phyloP scores from a whole-genome alignment of 2,888 invertebrate genomes.

The Eumerus sabulonum region DNA sequence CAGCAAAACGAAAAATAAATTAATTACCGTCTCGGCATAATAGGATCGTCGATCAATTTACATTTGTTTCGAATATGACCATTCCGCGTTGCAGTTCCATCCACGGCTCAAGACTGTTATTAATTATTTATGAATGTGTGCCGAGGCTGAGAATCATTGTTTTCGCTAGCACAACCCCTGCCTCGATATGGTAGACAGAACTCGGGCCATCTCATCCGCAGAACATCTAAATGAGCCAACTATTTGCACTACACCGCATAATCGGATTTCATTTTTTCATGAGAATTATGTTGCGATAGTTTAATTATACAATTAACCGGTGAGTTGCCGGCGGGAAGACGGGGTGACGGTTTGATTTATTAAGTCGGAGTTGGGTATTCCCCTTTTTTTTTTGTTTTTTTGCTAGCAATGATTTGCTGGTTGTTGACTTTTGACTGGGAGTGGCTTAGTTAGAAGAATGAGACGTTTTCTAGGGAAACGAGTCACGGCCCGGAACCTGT shows the following conservation, averaged over 20 bases:
- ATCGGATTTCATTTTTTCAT: slow-evolving; percentile 48
- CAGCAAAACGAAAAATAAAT: too few relatives aligned
- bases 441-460: slow-evolving; percentile 14
- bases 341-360: slow-evolving; percentile 26
- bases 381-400: background rate
- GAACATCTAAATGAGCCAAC: slow-evolving; percentile 30
- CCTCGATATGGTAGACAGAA: slow-evolving; percentile 55
- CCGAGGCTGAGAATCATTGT: slow-evolving; percentile 47
- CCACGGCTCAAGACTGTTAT: slow-evolving; percentile 44
- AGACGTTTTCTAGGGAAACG: background rate
- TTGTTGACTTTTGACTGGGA: slow-evolving; percentile 43
- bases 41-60: too few relatives aligned
- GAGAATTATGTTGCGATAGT: slow-evolving; percentile 49
- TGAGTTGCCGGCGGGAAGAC: slow-evolving; percentile 13
- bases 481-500: too few relatives aligned
- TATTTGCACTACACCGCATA: slow-evolving; percentile 44
- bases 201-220: background rate
- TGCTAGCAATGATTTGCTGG: slow-evolving; percentile 45
- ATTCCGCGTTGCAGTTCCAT: slow-evolving; percentile 46
- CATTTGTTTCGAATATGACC: background rate
- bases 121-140: slow-evolving; percentile 46
- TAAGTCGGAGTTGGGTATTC: background rate
- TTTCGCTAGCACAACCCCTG: slow-evolving; percentile 2
- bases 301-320: slow-evolving; percentile 38
- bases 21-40: too few relatives aligned